These are phyloP conservation scores for Amorpha juglandis DNA, from an alignment of 2,888 invertebrate genomes.

Conservation along the genomic window DNA sequence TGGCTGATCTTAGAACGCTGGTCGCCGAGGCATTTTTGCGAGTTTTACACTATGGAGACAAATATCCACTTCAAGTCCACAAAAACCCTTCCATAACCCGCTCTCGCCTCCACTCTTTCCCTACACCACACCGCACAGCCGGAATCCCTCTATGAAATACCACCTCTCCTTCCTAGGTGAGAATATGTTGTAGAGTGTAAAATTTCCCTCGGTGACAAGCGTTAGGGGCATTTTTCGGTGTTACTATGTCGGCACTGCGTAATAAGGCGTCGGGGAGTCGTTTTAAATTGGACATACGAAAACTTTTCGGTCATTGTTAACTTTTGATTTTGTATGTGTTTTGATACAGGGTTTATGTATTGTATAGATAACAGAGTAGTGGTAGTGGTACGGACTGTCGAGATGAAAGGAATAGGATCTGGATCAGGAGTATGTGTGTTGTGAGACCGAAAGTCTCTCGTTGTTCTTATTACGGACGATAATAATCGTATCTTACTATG, in stretches of 20 bases:
- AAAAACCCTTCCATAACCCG: neutral
- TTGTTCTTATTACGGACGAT: too few relatives aligned
- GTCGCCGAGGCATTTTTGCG: too few relatives aligned
- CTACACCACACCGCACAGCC: slow-evolving; percentile 32
- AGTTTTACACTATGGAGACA: too few relatives aligned
- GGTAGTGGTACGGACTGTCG: too few relatives aligned
- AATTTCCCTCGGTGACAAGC: slow-evolving; percentile 68
- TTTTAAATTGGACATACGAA: slow-evolving; percentile 15
- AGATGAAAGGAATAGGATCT: too few relatives aligned
- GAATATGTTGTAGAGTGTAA: slow-evolving; percentile 70
- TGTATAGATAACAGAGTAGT: too few relatives aligned
- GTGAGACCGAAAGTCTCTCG: too few relatives aligned
- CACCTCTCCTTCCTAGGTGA: slow-evolving; percentile 61
- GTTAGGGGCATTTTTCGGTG: slow-evolving; percentile 61
- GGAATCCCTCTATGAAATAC: slow-evolving; percentile 71
- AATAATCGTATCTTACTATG: too few relatives aligned
- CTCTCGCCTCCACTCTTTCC: slow-evolving; percentile 26
- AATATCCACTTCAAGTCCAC: too few relatives aligned
- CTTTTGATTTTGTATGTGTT: slow-evolving; percentile 6
- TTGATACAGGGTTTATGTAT: neutral
- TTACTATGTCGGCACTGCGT: slow-evolving; percentile 55
- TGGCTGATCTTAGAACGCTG: too few relatives aligned
- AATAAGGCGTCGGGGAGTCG: slow-evolving; percentile 49
- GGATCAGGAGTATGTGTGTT: too few relatives aligned
- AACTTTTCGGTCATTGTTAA: slow-evolving; percentile 20